phyloP scores from a whole-genome alignment of 2,888 invertebrate genomes.

The Nemapogon koenigi region DNA sequence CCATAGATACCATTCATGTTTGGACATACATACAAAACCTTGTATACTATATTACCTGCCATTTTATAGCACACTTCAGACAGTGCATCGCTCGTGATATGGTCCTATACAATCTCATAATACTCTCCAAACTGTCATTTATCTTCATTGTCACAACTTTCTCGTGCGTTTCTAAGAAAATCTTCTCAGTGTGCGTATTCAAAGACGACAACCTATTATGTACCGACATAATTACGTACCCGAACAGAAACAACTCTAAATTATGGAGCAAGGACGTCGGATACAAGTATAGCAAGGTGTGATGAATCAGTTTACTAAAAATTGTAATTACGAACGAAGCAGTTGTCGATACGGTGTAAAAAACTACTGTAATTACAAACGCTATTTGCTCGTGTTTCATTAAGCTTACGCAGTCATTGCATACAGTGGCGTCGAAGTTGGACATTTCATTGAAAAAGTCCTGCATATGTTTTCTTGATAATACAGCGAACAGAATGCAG shows the following conservation, averaged over 20 bases:
- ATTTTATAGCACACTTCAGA: constrained; percentile 3
- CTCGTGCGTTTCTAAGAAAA: background rate
- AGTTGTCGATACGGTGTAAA: background rate
- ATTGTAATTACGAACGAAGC: background rate
- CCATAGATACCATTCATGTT: too few species aligned
- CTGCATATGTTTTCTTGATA: background rate
- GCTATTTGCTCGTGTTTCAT: background rate
- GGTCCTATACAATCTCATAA: constrained; percentile 1
- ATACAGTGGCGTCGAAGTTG: constrained; percentile 1
- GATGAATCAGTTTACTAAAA: background rate
- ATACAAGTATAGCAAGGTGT: background rate
- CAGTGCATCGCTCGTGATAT: background rate
- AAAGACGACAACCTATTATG: constrained; percentile 1
- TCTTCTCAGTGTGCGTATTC: background rate
- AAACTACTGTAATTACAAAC: background rate
- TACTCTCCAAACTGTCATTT: constrained; percentile 1
- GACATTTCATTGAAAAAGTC: constrained; percentile 3
- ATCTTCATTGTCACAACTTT: background rate
- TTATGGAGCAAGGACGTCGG: constrained; percentile 2
- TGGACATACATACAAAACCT: background rate
- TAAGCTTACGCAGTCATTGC: background rate
- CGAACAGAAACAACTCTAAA: constrained; percentile 2
- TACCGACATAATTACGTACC: background rate
- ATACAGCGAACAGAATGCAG: background rate
- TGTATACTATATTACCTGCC: constrained; percentile 2